Evolutionary conservation across 2,797 vertebrate genomes (phyloP).

Genomic region (Urocyon cinereoargenteus): DNA sequence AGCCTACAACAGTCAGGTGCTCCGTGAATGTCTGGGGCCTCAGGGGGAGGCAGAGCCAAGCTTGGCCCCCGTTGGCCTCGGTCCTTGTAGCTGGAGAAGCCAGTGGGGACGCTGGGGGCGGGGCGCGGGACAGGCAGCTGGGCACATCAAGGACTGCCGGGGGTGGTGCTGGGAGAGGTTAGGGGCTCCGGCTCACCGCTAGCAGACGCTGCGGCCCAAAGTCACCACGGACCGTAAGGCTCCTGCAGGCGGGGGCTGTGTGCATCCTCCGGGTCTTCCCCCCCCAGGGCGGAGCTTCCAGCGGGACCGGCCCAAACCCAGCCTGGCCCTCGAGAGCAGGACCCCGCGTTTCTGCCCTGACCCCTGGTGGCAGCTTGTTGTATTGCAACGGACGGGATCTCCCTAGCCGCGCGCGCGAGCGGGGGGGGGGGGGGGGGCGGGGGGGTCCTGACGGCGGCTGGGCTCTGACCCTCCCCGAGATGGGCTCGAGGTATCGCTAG

Average conservation of each 20-base stretch:
- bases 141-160: neutral
- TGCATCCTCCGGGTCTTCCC: neutral
- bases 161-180: neutral
- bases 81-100: neutral
- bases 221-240: neutral
- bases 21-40: neutral
- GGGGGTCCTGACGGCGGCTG: neutral
- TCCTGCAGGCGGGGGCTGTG: neutral
- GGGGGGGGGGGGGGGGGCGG: neutral
- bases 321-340: neutral
- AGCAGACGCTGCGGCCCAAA: neutral
- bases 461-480: neutral
- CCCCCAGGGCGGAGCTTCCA: neutral
- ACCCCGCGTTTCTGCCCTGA: slow-evolving; percentile 52
- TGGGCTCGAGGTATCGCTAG: neutral
- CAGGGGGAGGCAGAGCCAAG: neutral
- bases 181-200: neutral
- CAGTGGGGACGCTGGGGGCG: neutral
- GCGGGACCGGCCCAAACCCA: neutral
- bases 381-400: neutral
- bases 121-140: neutral
- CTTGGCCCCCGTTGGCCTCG: neutral
- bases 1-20: neutral
- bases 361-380: slow-evolving; percentile 66
- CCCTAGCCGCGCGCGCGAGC: neutral